Percentiles rank a stretch among this genome's conserved stretches.
Evolutionary conservation across 2,113 vertebrate genomes (phyloP).

Genomic region (Abramis brama): DNA sequence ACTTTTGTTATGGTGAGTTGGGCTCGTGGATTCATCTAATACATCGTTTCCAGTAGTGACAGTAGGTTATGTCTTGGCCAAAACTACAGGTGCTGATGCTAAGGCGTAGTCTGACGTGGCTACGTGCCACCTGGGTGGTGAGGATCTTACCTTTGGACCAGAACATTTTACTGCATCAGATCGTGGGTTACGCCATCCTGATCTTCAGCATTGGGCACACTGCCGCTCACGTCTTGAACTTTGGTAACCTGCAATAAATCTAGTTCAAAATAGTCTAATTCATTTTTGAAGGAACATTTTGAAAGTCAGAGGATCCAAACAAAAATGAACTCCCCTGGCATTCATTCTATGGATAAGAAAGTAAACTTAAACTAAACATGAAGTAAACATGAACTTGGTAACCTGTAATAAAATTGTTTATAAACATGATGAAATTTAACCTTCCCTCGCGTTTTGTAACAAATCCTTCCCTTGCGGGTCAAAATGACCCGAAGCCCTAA

Average conservation of each 20-base stretch:
- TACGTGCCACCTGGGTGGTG: constrained; percentile 80
- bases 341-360: neutral
- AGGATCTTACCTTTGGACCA: constrained; percentile 84
- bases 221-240: constrained; percentile 79
- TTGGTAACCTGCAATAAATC: constrained; percentile 61
- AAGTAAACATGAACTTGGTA: neutral
- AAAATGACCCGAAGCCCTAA: too few relatives aligned
- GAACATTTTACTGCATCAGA: constrained; percentile 83
- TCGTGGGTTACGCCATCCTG: constrained; percentile 81
- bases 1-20: constrained; percentile 82
- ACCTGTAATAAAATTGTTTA: neutral
- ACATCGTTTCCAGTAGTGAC: neutral
- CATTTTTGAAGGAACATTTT: neutral
- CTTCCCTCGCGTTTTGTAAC: too few relatives aligned
- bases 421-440: neutral
- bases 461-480: too few relatives aligned
- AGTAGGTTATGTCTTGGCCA: neutral
- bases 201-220: constrained; percentile 75
- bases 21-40: neutral
- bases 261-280: neutral
- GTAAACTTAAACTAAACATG: neutral
- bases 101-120: constrained; percentile 83
- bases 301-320: neutral
- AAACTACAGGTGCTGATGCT: constrained; percentile 84
- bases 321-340: neutral